Conservation (phyloP, 1,140 invertebrate genomes). For the Colletes gigas region DNA sequence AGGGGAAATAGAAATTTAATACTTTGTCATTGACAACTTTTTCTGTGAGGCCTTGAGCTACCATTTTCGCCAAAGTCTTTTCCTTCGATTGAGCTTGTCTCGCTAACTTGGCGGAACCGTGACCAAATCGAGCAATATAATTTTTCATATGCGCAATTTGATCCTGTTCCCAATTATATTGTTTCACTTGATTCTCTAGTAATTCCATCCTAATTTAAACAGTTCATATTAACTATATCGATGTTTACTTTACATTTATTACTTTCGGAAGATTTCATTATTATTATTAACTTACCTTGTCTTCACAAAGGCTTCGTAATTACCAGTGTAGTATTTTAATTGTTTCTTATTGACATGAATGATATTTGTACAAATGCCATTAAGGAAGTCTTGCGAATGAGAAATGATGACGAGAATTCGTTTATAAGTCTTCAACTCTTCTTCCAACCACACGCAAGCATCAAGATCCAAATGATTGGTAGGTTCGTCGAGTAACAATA, state of each 20-base stretch:
- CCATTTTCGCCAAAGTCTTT: slow-evolving; percentile 99
- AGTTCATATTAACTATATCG: not conserved
- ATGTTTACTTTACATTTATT: not conserved
- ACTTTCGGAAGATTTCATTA: not conserved
- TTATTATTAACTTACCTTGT: slow-evolving; percentile 69
- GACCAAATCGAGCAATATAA: slow-evolving; percentile 99
- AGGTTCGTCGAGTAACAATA: slow-evolving; percentile 97
- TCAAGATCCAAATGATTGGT: slow-evolving; percentile 99
- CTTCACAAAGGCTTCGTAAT: slow-evolving; percentile 97
- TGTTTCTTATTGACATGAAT: slow-evolving; percentile 97
- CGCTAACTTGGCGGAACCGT: slow-evolving; percentile 98
- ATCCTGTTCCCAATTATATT: slow-evolving; percentile 99
- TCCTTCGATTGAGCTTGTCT: slow-evolving; percentile 99
- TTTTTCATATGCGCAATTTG: slow-evolving; percentile 99
- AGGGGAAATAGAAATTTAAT: slow-evolving; percentile 97
- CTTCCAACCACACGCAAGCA: slow-evolving; percentile 99
- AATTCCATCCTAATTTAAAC: slow-evolving; percentile 88
- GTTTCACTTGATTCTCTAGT: slow-evolving; percentile 99
- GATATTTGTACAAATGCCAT: slow-evolving; percentile 99
- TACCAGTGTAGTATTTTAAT: slow-evolving; percentile 97
- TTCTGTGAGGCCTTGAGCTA: slow-evolving; percentile 97
- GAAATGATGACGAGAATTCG: slow-evolving; percentile 99
- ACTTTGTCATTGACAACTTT: slow-evolving; percentile 95
- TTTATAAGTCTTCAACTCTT: slow-evolving; percentile 97
- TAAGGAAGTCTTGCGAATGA: slow-evolving; percentile 99